A percentile compares a stretch with the other conserved stretches of the same genome.
Conservation (phyloP, 2,888 invertebrate genomes). For the Drosophila paracracens region DNA sequence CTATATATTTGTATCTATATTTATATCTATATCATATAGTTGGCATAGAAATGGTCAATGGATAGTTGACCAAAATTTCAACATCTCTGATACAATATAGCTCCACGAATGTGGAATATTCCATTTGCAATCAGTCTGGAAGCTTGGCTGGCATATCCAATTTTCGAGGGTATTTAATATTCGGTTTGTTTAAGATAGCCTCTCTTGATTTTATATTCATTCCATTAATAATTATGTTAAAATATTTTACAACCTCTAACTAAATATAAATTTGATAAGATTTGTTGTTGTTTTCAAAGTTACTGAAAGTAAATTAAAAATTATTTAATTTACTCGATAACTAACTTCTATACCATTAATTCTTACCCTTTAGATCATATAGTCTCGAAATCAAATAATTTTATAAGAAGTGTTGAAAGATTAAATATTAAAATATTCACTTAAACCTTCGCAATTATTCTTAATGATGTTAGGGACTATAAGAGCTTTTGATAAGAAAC, state of each 20-base stretch:
- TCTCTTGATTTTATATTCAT: not conserved
- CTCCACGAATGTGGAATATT: too few species aligned
- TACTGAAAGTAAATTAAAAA: too few species aligned
- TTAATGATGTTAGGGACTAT: not conserved
- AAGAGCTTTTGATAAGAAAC: not conserved
- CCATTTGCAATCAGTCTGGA: not conserved
- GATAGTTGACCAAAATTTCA: too few species aligned
- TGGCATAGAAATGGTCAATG: too few species aligned
- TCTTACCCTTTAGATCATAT: not conserved
- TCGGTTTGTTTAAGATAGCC: too few species aligned
- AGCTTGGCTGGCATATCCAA: too few species aligned
- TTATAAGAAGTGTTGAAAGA: not conserved
- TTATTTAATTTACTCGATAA: too few species aligned
- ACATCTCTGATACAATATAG: too few species aligned
- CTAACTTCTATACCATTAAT: too few species aligned
- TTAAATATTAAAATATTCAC: not conserved
- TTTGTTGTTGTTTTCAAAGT: not conserved
- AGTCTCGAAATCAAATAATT: not conserved
- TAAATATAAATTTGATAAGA: rapidly evolving
- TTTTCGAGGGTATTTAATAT: too few species aligned
- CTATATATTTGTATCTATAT: too few species aligned
- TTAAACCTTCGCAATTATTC: not conserved
- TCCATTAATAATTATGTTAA: not conserved
- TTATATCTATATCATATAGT: too few species aligned
- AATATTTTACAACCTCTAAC: not conserved